Evolutionary conservation across 2,888 invertebrate genomes (phyloP).

Genomic region (Protodeltote pygarga): DNA sequence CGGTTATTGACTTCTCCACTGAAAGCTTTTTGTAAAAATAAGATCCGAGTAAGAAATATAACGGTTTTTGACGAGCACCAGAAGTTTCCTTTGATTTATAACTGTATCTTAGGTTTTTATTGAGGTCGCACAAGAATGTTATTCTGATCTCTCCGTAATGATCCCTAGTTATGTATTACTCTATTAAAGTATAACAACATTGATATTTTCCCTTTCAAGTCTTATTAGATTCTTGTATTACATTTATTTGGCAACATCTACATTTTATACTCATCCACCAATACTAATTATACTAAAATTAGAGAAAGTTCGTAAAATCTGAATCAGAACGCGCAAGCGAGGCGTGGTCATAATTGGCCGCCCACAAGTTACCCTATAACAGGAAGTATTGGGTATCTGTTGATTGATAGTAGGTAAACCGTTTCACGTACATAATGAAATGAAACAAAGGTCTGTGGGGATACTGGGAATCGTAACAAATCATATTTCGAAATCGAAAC

Average conservation of each 20-base stretch:
- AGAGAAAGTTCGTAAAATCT: slow-evolving; percentile 41
- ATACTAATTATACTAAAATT: slow-evolving; percentile 25
- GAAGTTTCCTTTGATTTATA: slow-evolving; percentile 33
- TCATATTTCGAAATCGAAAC: slow-evolving; percentile 2
- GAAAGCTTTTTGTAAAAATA: slow-evolving; percentile 31
- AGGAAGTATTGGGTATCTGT: slow-evolving; percentile 21
- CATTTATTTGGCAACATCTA: slow-evolving; percentile 2
- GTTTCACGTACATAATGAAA: slow-evolving; percentile 8
- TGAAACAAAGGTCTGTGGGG: slow-evolving; percentile 12
- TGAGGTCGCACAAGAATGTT: slow-evolving; percentile 10
- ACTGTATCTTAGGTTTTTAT: slow-evolving; percentile 25
- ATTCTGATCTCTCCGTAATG: slow-evolving; percentile 7
- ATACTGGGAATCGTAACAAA: slow-evolving; percentile 1
- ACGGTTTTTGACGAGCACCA: slow-evolving; percentile 25
- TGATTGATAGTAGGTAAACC: slow-evolving; percentile 6
- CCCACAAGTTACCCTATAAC: slow-evolving; percentile 36
- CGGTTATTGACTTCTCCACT: slow-evolving; percentile 32
- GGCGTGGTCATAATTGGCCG: slow-evolving; percentile 29
- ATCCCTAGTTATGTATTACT: slow-evolving; percentile 13
- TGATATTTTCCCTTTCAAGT: background rate
- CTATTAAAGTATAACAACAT: background rate
- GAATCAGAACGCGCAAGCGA: slow-evolving; percentile 20
- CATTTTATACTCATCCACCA: slow-evolving; percentile 4
- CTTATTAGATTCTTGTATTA: slow-evolving; percentile 1
- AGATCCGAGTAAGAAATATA: slow-evolving; percentile 21